Evolutionary conservation across 2,888 invertebrate species (phyloP), one percentile per base, ranked within the genome.

Genomic region (Hermaeophaga mercurialis): DNA sequence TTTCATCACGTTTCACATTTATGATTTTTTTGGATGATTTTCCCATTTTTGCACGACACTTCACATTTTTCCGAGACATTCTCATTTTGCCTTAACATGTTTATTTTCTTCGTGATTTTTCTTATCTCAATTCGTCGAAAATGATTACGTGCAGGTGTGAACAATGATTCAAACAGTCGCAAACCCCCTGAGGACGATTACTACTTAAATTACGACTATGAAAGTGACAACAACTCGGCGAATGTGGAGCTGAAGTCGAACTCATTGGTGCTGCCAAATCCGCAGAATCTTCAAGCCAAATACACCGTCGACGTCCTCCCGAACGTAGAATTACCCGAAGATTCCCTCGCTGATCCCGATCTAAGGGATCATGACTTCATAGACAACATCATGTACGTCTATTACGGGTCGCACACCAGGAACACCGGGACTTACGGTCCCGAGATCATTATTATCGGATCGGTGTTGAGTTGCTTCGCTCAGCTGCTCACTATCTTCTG

Each of bases 371-470:
- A 87, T 66, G 86, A 87, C 66, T 83, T 86, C 33, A 89, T 89
- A 47, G 88, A 88, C 68, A 87, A 87, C 68, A 84, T 88, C 41
- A 87, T 87, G 72, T 88, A 88, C 69, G 80, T 88, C 31, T 88
- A 88, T 66, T 87, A 87, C 79, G 84, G 80, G 72, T 83, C 76
- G 71, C 82, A 72, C 75, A 80, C 62, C 70, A 80, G 64, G 69
- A 81, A 66, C 75, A 79, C 62, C 73, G 82, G 73, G 76, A 82
- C 81, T 76, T 82, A 76, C 76, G 81, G 84, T 1, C 73, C 75
- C 12, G 78, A 79, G 66, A 77, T 81, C 14, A 75, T 80, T 41
- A 78, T 81, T 33, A 76, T 79, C 26, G 81, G 81, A 18, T 79
- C 80, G 1, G 80, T 80, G 44, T 70, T 81, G 50, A 80, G 80